A percentile compares a stretch with the other conserved stretches of the same genome.
Conservation (phyloP, 2,888 invertebrate genomes). For the Dolichomitus sp. region DNA sequence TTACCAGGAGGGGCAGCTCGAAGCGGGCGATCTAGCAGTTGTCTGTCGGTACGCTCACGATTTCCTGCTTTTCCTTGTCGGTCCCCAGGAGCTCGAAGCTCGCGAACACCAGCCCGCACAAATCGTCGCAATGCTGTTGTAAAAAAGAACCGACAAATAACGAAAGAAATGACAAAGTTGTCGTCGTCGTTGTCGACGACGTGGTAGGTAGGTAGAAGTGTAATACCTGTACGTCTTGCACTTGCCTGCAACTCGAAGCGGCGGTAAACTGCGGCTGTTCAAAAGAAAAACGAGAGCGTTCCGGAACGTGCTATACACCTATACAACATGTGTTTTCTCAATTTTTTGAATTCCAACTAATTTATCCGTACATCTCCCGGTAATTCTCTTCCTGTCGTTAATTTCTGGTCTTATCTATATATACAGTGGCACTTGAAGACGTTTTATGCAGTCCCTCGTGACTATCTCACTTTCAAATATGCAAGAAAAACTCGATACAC, state of each 20-base stretch:
- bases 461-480: constrained; percentile 5
- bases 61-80: constrained; percentile 70
- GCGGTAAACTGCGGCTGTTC: constrained; percentile 34
- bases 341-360: constrained; percentile 60
- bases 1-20: constrained; percentile 42
- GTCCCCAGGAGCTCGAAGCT: constrained; percentile 27
- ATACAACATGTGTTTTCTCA: constrained; percentile 56
- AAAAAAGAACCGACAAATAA: constrained; percentile 59
- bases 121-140: constrained; percentile 50
- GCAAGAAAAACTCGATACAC: neutral
- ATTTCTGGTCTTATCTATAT: constrained; percentile 8
- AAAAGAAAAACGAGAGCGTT: constrained; percentile 54
- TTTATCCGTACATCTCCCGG: constrained; percentile 43
- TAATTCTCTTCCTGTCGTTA: constrained; percentile 20
- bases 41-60: constrained; percentile 45
- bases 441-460: neutral
- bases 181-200: constrained; percentile 34
- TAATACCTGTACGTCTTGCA: constrained; percentile 13
- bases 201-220: constrained; percentile 53
- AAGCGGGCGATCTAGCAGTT: constrained; percentile 44
- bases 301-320: constrained; percentile 56
- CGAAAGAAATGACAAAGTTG: constrained; percentile 59
- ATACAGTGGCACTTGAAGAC: neutral
- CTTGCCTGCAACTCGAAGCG: constrained; percentile 26
- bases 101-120: constrained; percentile 41